These are phyloP conservation scores for Arvicanthis niloticus DNA, from an alignment of 2,113 vertebrate species.

Conservation along the genomic window DNA sequence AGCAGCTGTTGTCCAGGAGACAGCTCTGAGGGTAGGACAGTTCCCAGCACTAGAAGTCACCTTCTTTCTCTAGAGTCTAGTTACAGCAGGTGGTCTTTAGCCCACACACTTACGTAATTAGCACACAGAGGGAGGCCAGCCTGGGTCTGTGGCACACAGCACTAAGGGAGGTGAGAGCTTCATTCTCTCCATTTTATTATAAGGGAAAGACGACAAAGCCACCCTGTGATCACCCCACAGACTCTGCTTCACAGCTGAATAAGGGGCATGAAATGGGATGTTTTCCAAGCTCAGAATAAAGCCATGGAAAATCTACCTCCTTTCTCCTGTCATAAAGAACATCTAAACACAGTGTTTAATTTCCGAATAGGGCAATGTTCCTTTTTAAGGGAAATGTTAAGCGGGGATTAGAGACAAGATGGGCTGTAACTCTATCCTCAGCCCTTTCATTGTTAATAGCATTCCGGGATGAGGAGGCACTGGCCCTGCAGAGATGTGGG, in stretches of 20 bases:
- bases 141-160: background rate
- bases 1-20: background rate
- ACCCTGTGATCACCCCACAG: slow-evolving; percentile 70
- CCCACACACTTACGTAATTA: background rate
- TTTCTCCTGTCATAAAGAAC: slow-evolving; percentile 76
- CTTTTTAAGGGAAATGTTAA: slow-evolving; percentile 83
- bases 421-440: slow-evolving; percentile 77
- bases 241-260: slow-evolving; percentile 64
- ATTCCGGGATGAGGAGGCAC: background rate
- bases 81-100: background rate
- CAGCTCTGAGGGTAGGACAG: background rate
- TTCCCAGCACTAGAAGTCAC: background rate
- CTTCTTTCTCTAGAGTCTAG: background rate
- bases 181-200: background rate
- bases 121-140: slow-evolving; percentile 54
- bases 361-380: slow-evolving; percentile 77
- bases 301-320: slow-evolving; percentile 76
- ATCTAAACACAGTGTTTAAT: slow-evolving; percentile 77
- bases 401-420: slow-evolving; percentile 78
- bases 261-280: slow-evolving; percentile 80
- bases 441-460: slow-evolving; percentile 71
- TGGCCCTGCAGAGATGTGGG: slow-evolving; percentile 63
- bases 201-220: slow-evolving; percentile 71
- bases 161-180: background rate
- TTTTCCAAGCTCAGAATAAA: slow-evolving; percentile 81